Evolutionary conservation across 1,140 invertebrate species (phyloP).

Genomic region (Coptotermes formosanus): DNA sequence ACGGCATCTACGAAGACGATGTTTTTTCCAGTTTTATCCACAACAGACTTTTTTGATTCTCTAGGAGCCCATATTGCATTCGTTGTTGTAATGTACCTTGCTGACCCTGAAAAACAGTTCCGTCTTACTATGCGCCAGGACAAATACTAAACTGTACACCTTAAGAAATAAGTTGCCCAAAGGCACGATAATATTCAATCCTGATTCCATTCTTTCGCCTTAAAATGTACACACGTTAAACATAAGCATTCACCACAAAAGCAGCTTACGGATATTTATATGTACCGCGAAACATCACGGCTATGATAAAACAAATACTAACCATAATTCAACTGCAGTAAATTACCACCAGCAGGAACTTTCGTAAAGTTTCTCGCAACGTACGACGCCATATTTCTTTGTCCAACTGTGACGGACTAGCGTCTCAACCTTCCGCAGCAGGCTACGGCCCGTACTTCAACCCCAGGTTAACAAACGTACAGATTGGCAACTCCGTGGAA

Average conservation of each 20-base stretch:
- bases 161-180: not conserved
- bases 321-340: not conserved
- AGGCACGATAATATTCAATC: too few species aligned
- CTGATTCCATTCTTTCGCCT: too few species aligned
- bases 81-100: not conserved
- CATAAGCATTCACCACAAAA: not conserved
- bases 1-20: slow-evolving; percentile 96
- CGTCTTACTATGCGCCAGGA: not conserved
- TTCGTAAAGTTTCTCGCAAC: not conserved
- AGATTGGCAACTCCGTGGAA: too few species aligned
- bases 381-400: not conserved
- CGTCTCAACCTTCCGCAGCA: too few species aligned
- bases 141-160: not conserved
- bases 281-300: not conserved
- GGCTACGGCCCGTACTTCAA: too few species aligned
- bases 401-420: too few species aligned
- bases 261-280: not conserved
- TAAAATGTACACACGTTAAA: too few species aligned
- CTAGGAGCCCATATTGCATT: not conserved
- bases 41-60: slow-evolving; percentile 49
- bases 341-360: not conserved
- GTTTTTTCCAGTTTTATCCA: slow-evolving; percentile 70
- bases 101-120: not conserved
- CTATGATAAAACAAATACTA: not conserved
- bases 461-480: too few species aligned